phyloP scores from a whole-genome alignment of 2,888 invertebrate genomes.

The Fabriciana adippe region DNA sequence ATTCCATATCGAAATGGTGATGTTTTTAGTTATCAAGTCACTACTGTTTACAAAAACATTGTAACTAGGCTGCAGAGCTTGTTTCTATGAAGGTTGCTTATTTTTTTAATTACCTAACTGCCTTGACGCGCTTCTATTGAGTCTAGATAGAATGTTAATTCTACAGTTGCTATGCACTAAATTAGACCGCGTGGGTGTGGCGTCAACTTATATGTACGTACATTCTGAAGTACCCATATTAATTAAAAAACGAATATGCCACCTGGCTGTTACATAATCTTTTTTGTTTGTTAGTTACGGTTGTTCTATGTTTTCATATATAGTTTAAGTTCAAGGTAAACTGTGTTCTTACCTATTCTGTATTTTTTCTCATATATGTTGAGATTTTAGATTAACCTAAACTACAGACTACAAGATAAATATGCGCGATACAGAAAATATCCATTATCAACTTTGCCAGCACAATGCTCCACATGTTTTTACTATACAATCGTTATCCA shows the following conservation, averaged over 20 bases:
- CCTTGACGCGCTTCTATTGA: constrained; percentile 17
- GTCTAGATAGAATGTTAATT: not conserved
- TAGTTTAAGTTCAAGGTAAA: constrained; percentile 29
- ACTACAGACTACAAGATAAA: no score
- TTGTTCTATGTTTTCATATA: constrained; percentile 19
- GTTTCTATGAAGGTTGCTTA: no score
- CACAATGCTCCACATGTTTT: not conserved
- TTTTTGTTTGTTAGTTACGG: constrained; percentile 43
- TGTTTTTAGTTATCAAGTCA: not conserved
- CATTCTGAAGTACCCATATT: constrained; percentile 20
- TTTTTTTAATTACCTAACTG: not conserved
- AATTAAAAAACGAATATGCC: constrained; percentile 42
- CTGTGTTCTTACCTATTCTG: not conserved
- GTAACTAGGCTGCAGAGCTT: no score
- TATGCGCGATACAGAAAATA: no score
- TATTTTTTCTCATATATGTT: not conserved
- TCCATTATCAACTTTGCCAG: not conserved
- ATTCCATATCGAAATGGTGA: not conserved
- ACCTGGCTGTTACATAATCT: constrained; percentile 54
- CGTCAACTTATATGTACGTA: constrained; percentile 5
- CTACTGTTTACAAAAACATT: not conserved
- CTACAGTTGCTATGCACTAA: constrained; percentile 31
- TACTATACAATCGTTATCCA: constrained; percentile 26
- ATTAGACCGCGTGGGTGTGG: constrained; percentile 35
- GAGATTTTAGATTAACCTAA: no score